A percentile compares a stretch with the other conserved stretches of the same genome.
phyloP scores from a whole-genome alignment of 2,888 invertebrate genomes.

The Thecocarcelia acutangulata region DNA sequence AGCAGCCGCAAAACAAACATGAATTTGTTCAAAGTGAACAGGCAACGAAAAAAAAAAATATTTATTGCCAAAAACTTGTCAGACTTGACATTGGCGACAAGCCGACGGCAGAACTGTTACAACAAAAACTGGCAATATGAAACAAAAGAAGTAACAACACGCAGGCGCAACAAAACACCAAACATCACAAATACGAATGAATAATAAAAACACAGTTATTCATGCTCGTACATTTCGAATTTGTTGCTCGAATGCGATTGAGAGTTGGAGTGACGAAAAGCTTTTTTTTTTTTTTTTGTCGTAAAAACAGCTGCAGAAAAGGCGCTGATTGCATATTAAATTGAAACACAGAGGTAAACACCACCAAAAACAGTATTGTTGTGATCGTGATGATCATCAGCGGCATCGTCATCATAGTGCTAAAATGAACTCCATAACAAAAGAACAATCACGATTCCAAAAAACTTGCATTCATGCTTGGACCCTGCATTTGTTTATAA shows the following conservation, averaged over 20 bases:
- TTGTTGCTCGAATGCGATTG: constrained; percentile 34
- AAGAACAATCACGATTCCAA: constrained; percentile 57
- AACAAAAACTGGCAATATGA: constrained; percentile 59
- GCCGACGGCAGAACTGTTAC: constrained; percentile 62
- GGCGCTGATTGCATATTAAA: constrained; percentile 54
- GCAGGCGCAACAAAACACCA: constrained; percentile 54
- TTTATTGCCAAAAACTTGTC: constrained; percentile 68
- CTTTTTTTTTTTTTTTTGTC: no score
- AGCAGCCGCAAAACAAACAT: constrained; percentile 34
- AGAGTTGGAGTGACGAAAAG: constrained; percentile 15
- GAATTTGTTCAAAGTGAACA: constrained; percentile 30
- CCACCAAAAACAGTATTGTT: constrained; percentile 31
- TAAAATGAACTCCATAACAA: constrained; percentile 10
- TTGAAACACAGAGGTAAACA: constrained; percentile 25
- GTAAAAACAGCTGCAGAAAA: constrained; percentile 58
- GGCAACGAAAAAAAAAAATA: constrained; percentile 21
- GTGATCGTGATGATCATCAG: constrained; percentile 12
- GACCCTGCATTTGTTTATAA: constrained; percentile 12
- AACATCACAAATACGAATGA: constrained; percentile 16
- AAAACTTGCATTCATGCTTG: neutral
- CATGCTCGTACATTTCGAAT: constrained; percentile 27
- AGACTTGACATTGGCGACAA: constrained; percentile 70
- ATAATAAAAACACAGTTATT: constrained; percentile 41
- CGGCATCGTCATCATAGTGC: constrained; percentile 18
- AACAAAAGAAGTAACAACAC: constrained; percentile 29